phyloP scores from a whole-genome alignment of 2,888 invertebrate species.

The Apodemia mormo region DNA sequence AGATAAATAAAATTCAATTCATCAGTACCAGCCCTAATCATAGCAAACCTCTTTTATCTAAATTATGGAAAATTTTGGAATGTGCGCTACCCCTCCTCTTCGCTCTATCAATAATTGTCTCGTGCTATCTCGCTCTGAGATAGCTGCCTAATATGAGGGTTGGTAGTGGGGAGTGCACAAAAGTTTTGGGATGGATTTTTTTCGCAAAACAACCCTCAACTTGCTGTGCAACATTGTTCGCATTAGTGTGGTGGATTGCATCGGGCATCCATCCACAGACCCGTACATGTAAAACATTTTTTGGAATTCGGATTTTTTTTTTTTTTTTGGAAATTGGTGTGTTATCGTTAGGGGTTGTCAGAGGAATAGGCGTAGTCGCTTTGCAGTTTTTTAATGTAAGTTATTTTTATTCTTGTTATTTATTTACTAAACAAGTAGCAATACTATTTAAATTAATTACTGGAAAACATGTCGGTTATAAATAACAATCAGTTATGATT shows the following conservation, averaged over 20 bases:
- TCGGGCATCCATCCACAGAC: conserved; percentile 32
- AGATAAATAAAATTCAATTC: conserved; percentile 1
- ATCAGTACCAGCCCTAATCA: conserved; percentile 69
- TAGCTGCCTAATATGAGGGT: conserved; percentile 69
- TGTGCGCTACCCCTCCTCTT: conserved; percentile 59
- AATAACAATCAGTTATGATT: too few species aligned
- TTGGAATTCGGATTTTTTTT: not conserved
- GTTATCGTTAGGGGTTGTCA: conserved; percentile 1
- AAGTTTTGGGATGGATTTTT: conserved; percentile 76
- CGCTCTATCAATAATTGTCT: conserved; percentile 48
- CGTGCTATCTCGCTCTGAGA: conserved; percentile 52
- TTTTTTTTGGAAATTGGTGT: not conserved
- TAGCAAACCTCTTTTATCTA: conserved; percentile 79
- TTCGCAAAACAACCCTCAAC: conserved; percentile 74
- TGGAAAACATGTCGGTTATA: too few species aligned
- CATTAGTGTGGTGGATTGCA: conserved; percentile 17
- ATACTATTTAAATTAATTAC: too few species aligned
- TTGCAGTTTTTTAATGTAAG: conserved; percentile 10
- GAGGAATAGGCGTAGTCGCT: not conserved
- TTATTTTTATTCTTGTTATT: not conserved
- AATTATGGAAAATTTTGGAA: conserved; percentile 81
- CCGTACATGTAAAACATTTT: conserved; percentile 22
- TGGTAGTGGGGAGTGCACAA: conserved; percentile 72
- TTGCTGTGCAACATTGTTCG: conserved; percentile 54
- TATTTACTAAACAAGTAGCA: too few species aligned